phyloP scores from a whole-genome alignment of 2,888 invertebrate species.

The Pharmacophagus antenor region DNA sequence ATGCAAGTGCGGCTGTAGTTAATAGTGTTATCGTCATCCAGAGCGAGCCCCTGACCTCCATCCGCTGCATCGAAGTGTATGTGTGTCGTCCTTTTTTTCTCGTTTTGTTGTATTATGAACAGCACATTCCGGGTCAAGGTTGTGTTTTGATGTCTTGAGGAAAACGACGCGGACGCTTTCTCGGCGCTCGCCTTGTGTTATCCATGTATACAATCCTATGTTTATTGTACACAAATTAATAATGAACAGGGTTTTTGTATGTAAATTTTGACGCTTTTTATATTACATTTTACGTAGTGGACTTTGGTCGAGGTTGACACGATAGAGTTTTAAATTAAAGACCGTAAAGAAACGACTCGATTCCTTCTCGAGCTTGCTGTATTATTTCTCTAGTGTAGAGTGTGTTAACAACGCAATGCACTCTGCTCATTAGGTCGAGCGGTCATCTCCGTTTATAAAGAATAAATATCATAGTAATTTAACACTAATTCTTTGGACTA shows the following conservation, averaged over 20 bases:
- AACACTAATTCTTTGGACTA: too few species aligned
- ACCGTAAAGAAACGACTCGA: too few species aligned
- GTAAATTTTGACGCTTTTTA: not conserved
- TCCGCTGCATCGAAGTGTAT: constrained; percentile 24
- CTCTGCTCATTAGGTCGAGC: too few species aligned
- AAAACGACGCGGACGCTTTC: constrained; percentile 41
- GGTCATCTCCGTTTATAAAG: too few species aligned
- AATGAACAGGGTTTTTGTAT: not conserved
- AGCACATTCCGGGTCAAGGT: constrained; percentile 63
- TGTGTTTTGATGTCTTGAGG: constrained; percentile 64
- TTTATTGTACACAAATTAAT: not conserved
- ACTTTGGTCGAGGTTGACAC: not conserved
- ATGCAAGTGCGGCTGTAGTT: not conserved
- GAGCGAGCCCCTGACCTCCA: constrained; percentile 31
- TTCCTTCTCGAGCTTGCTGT: too few species aligned
- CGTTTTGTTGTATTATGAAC: constrained; percentile 32
- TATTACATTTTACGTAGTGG: not conserved
- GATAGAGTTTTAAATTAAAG: too few species aligned
- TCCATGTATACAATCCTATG: constrained; percentile 1
- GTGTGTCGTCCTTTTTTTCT: constrained; percentile 35
- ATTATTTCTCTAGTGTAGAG: too few species aligned
- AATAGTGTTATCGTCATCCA: constrained; percentile 27
- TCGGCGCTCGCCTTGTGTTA: constrained; percentile 41
- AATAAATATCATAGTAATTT: too few species aligned
- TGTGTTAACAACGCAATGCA: too few species aligned